These are phyloP conservation scores for Anthopleura xanthogrammica DNA, from an alignment of 92 coral and sea anemone genomes.

Conservation along the genomic window DNA sequence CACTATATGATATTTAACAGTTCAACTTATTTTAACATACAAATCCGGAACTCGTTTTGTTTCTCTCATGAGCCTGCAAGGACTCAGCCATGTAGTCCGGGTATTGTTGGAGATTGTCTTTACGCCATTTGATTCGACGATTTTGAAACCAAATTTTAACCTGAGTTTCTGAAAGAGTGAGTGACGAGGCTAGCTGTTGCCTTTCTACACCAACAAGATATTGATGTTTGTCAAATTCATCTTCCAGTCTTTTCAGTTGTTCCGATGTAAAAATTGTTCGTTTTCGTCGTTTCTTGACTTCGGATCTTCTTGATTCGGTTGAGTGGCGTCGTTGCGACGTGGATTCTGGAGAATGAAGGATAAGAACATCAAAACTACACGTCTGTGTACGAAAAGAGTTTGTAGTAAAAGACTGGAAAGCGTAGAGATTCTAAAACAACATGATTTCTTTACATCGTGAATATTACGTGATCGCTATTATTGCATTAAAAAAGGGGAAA, in stretches of 20 bases:
- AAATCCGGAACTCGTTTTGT: conserved; percentile 5
- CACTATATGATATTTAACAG: neutral
- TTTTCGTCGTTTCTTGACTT: conserved; percentile 77
- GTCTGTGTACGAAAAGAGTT: no score
- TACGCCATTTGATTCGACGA: conserved; percentile 95
- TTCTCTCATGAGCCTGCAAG: conserved; percentile 21
- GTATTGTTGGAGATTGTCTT: conserved; percentile 80
- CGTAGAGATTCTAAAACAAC: no score
- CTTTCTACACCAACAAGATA: conserved; percentile 92
- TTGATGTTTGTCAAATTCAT: conserved; percentile 90
- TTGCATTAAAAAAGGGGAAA: neutral
- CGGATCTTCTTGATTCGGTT: conserved; percentile 36
- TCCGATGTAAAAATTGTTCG: conserved; percentile 95
- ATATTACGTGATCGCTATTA: neutral
- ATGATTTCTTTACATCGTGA: neutral
- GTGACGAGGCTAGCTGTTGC: conserved; percentile 79
- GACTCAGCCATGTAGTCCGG: conserved; percentile 60
- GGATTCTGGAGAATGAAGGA: conserved; percentile 12
- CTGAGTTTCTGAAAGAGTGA: conserved; percentile 88
- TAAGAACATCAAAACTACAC: neutral
- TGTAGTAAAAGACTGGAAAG: no score
- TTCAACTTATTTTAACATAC: neutral
- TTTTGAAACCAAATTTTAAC: conserved; percentile 99
- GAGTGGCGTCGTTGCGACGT: conserved; percentile 2
- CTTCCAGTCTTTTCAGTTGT: conserved; percentile 81